Conservation (phyloP, 23 tunicate species). For the Ciona savignyi region DNA sequence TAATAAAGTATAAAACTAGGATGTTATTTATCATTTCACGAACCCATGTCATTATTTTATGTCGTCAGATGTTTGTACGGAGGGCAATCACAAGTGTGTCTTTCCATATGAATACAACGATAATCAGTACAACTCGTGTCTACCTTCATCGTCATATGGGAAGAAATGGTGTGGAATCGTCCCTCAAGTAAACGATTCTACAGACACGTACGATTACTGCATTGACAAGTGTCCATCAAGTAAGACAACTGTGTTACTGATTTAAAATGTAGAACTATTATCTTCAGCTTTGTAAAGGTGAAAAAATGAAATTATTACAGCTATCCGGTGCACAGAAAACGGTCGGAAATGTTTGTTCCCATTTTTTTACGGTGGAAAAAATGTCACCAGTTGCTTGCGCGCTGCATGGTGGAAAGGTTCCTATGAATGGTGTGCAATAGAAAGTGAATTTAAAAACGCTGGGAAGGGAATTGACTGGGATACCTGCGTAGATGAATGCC, state of each 20-base stretch:
- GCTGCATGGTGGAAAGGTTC: too few species aligned
- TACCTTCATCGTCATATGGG: conserved; percentile 4
- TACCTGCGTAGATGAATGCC: background rate
- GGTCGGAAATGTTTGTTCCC: background rate
- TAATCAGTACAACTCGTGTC: background rate
- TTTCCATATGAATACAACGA: conserved; percentile 5
- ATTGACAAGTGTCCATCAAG: too few species aligned
- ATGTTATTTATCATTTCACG: too few species aligned
- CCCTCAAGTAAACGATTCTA: too few species aligned
- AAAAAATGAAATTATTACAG: too few species aligned
- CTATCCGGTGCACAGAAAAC: too few species aligned
- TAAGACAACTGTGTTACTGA: too few species aligned
- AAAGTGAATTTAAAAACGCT: background rate
- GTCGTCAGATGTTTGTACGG: background rate
- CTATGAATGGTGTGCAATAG: conserved; percentile 14
- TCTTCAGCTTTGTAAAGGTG: too few species aligned
- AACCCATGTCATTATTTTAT: conserved; percentile 1
- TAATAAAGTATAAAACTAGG: too few species aligned
- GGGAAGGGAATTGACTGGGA: conserved; percentile 4
- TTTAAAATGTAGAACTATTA: too few species aligned
- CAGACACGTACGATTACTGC: too few species aligned
- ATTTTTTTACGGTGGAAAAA: background rate
- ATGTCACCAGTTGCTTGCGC: background rate
- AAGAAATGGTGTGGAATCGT: background rate
- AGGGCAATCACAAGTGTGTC: background rate